Conservation (phyloP, 2,113 vertebrate species). For the Forbesichthys agassizii region DNA sequence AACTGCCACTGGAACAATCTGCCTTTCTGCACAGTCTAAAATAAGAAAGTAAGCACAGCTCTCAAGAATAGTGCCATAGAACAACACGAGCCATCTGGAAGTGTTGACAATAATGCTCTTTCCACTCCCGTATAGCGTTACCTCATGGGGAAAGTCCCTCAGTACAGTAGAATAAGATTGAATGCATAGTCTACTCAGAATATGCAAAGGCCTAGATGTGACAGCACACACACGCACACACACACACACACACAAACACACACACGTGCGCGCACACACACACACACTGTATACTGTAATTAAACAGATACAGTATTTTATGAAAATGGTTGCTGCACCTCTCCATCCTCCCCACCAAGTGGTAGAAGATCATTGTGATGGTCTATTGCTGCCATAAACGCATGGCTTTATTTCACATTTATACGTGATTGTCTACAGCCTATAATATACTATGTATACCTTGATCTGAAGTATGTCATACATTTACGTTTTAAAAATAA, state of each 20-base stretch:
- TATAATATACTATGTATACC: too few relatives aligned
- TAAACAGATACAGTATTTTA: background rate
- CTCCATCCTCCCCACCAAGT: background rate
- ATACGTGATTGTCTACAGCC: background rate
- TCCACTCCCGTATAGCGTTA: slow-evolving; percentile 8
- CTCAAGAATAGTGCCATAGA: background rate
- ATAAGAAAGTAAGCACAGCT: background rate
- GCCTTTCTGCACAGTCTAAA: background rate
- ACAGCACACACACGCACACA: background rate
- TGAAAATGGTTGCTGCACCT: slow-evolving; percentile 4
- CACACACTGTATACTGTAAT: slow-evolving; percentile 2
- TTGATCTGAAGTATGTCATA: too few relatives aligned
- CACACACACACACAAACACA: background rate
- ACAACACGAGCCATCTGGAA: slow-evolving; percentile 26
- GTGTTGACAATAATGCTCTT: slow-evolving; percentile 5
- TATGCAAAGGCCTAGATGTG: background rate
- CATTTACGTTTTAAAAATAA: too few relatives aligned
- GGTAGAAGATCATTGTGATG: background rate
- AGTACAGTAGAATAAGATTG: background rate
- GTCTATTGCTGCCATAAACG: background rate
- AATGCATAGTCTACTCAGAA: background rate
- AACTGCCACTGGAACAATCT: background rate
- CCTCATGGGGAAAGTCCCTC: slow-evolving; percentile 10
- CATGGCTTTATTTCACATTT: background rate
- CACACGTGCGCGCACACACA: background rate